Evolutionary conservation across 1,140 invertebrate species (phyloP).

Genomic region (Gryon sp.): DNA sequence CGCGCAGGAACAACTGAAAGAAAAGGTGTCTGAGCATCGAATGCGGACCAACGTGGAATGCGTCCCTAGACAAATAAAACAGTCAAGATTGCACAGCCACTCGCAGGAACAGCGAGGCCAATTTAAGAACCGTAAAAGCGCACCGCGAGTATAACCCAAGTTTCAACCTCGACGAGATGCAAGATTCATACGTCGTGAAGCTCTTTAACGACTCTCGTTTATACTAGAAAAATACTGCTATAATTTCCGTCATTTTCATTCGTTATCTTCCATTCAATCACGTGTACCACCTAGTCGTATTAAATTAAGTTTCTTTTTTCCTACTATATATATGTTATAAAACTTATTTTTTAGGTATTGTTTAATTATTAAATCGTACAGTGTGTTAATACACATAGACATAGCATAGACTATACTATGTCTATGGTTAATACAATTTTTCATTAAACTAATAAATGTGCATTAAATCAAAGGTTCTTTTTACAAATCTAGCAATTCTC

Average conservation of each 20-base stretch:
- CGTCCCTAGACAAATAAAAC: constrained; percentile 65
- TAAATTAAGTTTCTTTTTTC: background rate
- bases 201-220: constrained; percentile 45
- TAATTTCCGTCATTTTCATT: constrained; percentile 19
- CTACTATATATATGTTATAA: no score
- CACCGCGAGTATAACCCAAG: constrained; percentile 53
- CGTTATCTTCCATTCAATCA: constrained; percentile 37
- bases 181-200: constrained; percentile 44
- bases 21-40: constrained; percentile 53
- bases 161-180: constrained; percentile 49
- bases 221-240: constrained; percentile 43
- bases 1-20: constrained; percentile 53
- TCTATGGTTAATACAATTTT: no score
- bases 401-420: no score
- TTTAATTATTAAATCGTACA: no score
- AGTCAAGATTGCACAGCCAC: constrained; percentile 53
- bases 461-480: no score
- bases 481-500: no score
- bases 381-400: no score
- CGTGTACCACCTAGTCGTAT: background rate
- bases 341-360: no score
- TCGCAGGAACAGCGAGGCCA: constrained; percentile 64
- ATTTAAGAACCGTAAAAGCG: constrained; percentile 72
- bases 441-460: no score
- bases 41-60: constrained; percentile 50